Base-by-base conservation (phyloP, 2,797 vertebrate genomes). In the Phoebastria nigripes region DNA sequence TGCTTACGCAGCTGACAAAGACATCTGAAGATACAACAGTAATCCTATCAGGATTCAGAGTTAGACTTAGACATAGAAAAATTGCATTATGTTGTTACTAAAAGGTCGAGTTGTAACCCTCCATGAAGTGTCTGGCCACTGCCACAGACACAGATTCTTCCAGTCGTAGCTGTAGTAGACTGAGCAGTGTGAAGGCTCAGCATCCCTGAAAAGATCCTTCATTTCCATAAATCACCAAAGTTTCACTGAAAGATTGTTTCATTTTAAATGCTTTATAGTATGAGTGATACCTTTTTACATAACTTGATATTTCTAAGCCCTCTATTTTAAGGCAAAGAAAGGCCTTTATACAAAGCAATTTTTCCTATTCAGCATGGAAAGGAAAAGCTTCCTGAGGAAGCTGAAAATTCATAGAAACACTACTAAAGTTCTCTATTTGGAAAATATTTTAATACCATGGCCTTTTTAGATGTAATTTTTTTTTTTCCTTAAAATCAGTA, bases 161-260 rank as follows among this genome's bases (percentile, higher is more conserved):
- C 70, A 84, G 31, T 5, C 0, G 0, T 8, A 44, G 56, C 46
- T 55, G 26, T 0, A n/a, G 51, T 1, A 41, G 47, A 49, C 10
- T 6, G 22, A 73, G 42, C 29, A 69, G 35, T 2, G 25, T 20
- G 55, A 92, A 85, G 35, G 41, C 54, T 71, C 22, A 42, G 33
- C 8, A 12, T 20, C 28, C 58, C 77, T 42, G 26, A 66, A 63
- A 70, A 70, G 33, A 67, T 18, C 29, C 58, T 58, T 82, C 2
- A 1, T 67, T 70, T 39, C 46, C 35, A 51, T 47, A 62, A 74
- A 51, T 18, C 61, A 59, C 17, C 25, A 74, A 46, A 67, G 29
- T 28, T 65, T 76, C 35, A 19, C 13, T 72, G 69, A 28, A 88
- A 70, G 29, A 63, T 9, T 44, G 33, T 41, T 82, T 83, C 25